These are phyloP conservation scores for Clepsis dumicolana DNA, from an alignment of 2,888 invertebrate species.

Conservation along the genomic window DNA sequence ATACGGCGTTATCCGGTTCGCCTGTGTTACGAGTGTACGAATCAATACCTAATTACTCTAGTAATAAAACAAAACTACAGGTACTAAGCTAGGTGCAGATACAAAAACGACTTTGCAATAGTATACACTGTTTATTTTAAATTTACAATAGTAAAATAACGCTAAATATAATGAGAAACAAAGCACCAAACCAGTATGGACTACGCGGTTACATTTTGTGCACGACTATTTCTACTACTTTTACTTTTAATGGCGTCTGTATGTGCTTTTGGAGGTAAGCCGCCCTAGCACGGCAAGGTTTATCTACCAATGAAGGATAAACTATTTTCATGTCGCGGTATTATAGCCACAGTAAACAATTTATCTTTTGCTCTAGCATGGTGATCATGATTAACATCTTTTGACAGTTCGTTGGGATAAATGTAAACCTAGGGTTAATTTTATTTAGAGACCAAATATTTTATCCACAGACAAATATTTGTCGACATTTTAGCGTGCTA, in stretches of 20 bases:
- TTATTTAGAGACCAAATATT: too few relatives aligned
- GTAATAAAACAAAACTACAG: neutral
- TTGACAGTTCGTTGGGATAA: too few relatives aligned
- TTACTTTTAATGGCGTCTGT: neutral
- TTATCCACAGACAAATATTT: too few relatives aligned
- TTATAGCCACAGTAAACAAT: too few relatives aligned
- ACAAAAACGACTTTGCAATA: slow-evolving; percentile 13
- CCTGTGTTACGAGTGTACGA: neutral
- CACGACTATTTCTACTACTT: neutral
- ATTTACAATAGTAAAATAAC: slow-evolving; percentile 7
- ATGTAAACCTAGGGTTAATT: too few relatives aligned
- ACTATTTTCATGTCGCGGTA: too few relatives aligned
- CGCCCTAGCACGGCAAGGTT: too few relatives aligned
- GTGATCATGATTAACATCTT: too few relatives aligned
- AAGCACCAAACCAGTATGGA: slow-evolving; percentile 32
- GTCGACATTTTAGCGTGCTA: too few relatives aligned
- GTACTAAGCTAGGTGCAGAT: slow-evolving; percentile 19
- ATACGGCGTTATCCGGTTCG: neutral
- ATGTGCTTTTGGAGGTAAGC: neutral
- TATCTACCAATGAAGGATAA: too few relatives aligned
- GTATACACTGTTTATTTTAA: slow-evolving; percentile 16
- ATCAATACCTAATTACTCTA: neutral
- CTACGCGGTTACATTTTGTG: slow-evolving; percentile 39
- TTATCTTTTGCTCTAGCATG: too few relatives aligned
- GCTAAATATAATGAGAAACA: slow-evolving; percentile 15